Conservation (phyloP, 2,888 invertebrate species). For the Stegophylla sp. region DNA sequence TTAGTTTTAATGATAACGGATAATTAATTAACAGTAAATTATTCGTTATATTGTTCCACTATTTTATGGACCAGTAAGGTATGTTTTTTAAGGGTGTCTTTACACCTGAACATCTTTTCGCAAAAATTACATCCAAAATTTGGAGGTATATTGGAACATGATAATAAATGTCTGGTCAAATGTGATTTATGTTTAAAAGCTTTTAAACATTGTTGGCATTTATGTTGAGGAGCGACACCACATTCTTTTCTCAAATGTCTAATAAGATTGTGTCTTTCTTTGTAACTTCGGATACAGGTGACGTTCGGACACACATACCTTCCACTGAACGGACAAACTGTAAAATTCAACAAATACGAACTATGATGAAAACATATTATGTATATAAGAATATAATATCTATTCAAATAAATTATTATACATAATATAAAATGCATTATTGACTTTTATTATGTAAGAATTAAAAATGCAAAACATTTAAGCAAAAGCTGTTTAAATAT, state of each 20-base stretch:
- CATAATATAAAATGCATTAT: no score
- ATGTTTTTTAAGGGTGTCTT: conserved; percentile 48
- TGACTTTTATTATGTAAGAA: neutral
- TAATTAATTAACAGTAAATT: neutral
- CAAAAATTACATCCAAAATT: conserved; percentile 40
- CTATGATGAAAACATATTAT: neutral
- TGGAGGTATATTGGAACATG: conserved; percentile 32
- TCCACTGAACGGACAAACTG: conserved; percentile 47
- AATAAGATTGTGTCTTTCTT: conserved; percentile 43
- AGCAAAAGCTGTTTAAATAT: conserved; percentile 25
- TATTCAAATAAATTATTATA: neutral
- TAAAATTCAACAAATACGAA: conserved; percentile 4
- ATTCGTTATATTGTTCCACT: neutral
- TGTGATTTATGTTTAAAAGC: conserved; percentile 61
- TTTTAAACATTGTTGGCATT: conserved; percentile 60
- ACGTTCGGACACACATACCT: conserved; percentile 56
- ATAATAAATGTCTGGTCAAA: conserved; percentile 35
- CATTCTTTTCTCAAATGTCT: conserved; percentile 60
- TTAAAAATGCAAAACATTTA: conserved; percentile 6
- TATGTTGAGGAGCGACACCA: conserved; percentile 61
- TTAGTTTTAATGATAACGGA: neutral
- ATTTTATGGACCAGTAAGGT: conserved; percentile 46
- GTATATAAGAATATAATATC: no score
- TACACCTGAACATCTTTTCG: conserved; percentile 51
- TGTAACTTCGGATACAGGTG: conserved; percentile 58